These are phyloP conservation scores for Nematostella vectensis DNA, from an alignment of 92 coral and sea anemone species.

Conservation along the genomic window DNA sequence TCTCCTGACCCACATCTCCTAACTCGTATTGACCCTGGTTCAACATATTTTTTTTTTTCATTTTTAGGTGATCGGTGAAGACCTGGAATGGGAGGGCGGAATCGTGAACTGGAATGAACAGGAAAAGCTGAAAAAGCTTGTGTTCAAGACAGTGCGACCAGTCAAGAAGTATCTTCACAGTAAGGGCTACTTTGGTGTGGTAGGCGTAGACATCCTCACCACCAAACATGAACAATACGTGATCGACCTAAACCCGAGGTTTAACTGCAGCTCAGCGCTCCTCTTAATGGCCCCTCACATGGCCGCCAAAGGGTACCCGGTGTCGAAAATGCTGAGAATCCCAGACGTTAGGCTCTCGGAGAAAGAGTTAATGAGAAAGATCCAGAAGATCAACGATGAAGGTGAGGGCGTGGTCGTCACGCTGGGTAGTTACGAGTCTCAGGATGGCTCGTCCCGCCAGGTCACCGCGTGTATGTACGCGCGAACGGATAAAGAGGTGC, in stretches of 20 bases:
- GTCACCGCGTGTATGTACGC: too few species aligned
- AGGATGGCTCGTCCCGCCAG: too few species aligned
- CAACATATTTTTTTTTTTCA: too few species aligned
- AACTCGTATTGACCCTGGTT: too few species aligned
- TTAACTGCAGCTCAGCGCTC: slow-evolving; percentile 55
- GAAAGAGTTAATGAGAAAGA: background rate
- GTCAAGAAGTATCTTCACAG: slow-evolving; percentile 63
- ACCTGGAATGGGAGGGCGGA: slow-evolving; percentile 19
- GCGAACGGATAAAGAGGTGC: too few species aligned
- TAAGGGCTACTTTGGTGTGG: slow-evolving; percentile 67
- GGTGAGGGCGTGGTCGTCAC: slow-evolving; percentile 18
- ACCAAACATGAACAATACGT: slow-evolving; percentile 57
- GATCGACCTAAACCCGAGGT: slow-evolving; percentile 59
- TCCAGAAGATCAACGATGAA: slow-evolving; percentile 11
- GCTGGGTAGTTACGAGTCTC: slow-evolving; percentile 18
- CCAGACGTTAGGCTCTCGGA: slow-evolving; percentile 5
- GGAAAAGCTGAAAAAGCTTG: slow-evolving; percentile 35
- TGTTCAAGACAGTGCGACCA: slow-evolving; percentile 39
- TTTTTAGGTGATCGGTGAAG: too few species aligned
- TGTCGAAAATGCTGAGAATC: slow-evolving; percentile 19
- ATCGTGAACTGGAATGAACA: slow-evolving; percentile 57
- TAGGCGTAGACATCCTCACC: slow-evolving; percentile 54
- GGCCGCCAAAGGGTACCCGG: slow-evolving; percentile 46
- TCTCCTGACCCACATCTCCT: too few species aligned
- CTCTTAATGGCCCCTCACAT: slow-evolving; percentile 66